Conservation (phyloP, 2,113 vertebrate species). For the Cyprinodon variegatus region DNA sequence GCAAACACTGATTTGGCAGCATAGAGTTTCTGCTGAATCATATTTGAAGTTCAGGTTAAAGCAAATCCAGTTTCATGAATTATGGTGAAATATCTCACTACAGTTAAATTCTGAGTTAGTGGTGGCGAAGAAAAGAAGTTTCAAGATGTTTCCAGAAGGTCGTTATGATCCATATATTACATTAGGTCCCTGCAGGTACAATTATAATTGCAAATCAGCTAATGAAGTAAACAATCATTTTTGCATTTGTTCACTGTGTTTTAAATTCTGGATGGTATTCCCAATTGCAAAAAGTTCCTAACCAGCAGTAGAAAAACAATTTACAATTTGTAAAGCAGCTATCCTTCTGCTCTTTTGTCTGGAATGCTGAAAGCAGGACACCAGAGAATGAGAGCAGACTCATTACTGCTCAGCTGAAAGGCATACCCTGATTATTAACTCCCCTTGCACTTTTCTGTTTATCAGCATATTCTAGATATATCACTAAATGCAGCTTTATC, state of each 20-base stretch:
- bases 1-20: too few species aligned
- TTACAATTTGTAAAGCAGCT: background rate
- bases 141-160: background rate
- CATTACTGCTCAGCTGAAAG: slow-evolving; percentile 14
- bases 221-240: background rate
- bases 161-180: background rate
- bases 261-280: background rate
- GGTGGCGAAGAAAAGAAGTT: background rate
- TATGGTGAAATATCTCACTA: too few species aligned
- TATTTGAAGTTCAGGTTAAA: too few species aligned
- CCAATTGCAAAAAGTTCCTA: background rate
- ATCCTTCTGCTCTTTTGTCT: background rate
- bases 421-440: background rate
- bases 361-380: slow-evolving; percentile 11
- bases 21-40: too few species aligned
- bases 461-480: background rate
- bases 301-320: background rate
- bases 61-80: too few species aligned
- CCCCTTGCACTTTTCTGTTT: background rate
- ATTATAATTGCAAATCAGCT: background rate
- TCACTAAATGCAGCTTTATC: background rate
- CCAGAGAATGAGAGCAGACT: slow-evolving; percentile 34
- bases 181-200: too few species aligned
- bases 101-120: too few species aligned
- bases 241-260: background rate